phyloP scores from a whole-genome alignment of 2,888 invertebrate species.

The Ischnus inquisitorius region DNA sequence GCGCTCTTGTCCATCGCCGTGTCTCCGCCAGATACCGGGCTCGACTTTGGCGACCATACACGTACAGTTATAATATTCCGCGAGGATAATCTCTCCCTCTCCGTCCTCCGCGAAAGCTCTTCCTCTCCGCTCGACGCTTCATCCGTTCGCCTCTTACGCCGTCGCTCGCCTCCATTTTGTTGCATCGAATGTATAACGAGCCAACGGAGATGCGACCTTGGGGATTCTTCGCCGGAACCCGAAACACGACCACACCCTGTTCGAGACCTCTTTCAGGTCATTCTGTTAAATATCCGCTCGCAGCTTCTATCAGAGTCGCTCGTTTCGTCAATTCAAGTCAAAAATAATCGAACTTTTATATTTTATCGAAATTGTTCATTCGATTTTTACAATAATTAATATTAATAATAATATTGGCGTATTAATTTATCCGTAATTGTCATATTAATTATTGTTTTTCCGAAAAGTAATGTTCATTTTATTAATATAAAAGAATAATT shows the following conservation, averaged over 20 bases:
- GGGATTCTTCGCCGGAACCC: conserved; percentile 7
- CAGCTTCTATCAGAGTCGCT: too few species aligned
- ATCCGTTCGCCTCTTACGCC: conserved; percentile 34
- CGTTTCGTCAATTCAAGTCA: too few species aligned
- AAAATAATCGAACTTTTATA: too few species aligned
- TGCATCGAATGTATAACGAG: conserved; percentile 21
- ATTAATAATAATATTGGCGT: too few species aligned
- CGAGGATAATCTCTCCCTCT: conserved; percentile 56
- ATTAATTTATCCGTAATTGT: too few species aligned
- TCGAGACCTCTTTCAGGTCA: conserved; percentile 15
- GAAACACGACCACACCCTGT: conserved; percentile 61
- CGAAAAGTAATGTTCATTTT: too few species aligned
- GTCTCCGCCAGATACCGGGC: conserved; percentile 60
- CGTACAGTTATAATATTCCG: conserved; percentile 61
- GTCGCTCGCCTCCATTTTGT: conserved; percentile 57
- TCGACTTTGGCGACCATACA: conserved; percentile 53
- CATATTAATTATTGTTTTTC: too few species aligned
- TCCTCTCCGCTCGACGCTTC: conserved; percentile 10
- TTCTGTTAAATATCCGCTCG: background rate
- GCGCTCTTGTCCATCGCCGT: conserved; percentile 24
- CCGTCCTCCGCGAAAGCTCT: background rate
- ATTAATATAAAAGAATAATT: too few species aligned
- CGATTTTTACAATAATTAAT: too few species aligned
- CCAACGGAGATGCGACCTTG: background rate
- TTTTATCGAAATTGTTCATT: too few species aligned